Percentiles rank a stretch among this genome's conserved stretches.
These are phyloP conservation scores for Heliothis subflexa DNA, from an alignment of 1,140 invertebrate species.

Conservation along the genomic window DNA sequence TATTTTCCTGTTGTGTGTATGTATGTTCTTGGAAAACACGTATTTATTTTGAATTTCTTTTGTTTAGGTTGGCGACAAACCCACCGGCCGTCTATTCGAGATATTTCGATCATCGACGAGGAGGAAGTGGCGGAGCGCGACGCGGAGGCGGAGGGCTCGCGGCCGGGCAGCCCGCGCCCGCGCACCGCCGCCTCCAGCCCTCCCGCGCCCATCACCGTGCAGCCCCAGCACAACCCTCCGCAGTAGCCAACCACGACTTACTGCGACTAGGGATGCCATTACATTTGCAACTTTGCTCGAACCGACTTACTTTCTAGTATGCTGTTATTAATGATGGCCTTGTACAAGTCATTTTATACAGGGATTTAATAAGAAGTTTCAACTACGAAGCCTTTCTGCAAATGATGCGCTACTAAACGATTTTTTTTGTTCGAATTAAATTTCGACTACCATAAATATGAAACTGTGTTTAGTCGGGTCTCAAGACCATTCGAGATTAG, in stretches of 20 bases:
- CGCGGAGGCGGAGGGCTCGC: slow-evolving; percentile 64
- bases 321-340: slow-evolving; percentile 15
- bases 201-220: slow-evolving; percentile 75
- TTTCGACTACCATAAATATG: background rate
- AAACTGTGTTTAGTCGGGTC: background rate
- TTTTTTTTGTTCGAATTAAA: background rate
- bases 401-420: background rate
- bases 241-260: background rate
- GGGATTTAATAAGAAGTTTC: slow-evolving; percentile 27
- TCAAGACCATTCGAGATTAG: background rate
- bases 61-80: slow-evolving; percentile 89
- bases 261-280: slow-evolving; percentile 20
- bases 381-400: slow-evolving; percentile 1
- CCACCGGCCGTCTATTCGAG: slow-evolving; percentile 92
- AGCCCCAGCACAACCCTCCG: slow-evolving; percentile 64
- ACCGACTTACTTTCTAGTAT: background rate
- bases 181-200: slow-evolving; percentile 76
- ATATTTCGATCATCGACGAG: slow-evolving; percentile 93
- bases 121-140: slow-evolving; percentile 85
- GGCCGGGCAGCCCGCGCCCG: slow-evolving; percentile 59
- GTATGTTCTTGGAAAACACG: background rate
- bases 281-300: slow-evolving; percentile 17
- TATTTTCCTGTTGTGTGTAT: slow-evolving; percentile 19
- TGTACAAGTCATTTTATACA: slow-evolving; percentile 21
- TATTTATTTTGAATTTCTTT: slow-evolving; percentile 2